Evolutionary conservation across 2,113 vertebrate genomes (phyloP), one percentile per base, ranked within the genome.

Genomic region (Colinus virginianus): DNA sequence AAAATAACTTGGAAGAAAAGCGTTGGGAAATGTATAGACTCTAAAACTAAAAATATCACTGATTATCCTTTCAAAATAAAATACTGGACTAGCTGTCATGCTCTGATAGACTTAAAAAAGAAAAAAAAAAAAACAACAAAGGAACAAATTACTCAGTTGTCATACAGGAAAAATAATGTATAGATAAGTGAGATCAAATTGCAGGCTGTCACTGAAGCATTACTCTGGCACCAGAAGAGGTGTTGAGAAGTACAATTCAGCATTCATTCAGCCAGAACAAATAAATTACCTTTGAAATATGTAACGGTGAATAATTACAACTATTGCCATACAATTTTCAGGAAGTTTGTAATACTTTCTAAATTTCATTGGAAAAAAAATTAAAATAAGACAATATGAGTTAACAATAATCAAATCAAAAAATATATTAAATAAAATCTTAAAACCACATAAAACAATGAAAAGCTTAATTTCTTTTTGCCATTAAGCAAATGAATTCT

Each of bases 311-410:
- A 94, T 93, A 95, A 96, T 86, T 91, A 94, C 67, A 96, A 86
- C 86, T 96, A 93, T 96, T 97, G 95, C 88, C 86, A 95, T 92
- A 70, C 78, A 56, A 83, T 94, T 91, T 93, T 84, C 90, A 89
- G 75, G 64, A 79, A 92, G 51, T 63, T 66, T 28, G 55, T 18
- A 75, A 48, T 20, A 76, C 30, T 58, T 5, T 94, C 93, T 55
- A 91, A 87, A 92, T 78, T 85, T 62, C 28, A 56, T 18, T 2
- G 28, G 11, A 46, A 40, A 87, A 76, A 63, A 4, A 36, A 36
- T 36, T 36, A 36, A 36, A 36, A 36, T 36, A 36, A 36, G 36
- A 36, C 7, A 36, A 36, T 36, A 36, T 36, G 36, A 36, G 36
- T 36, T 36, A 36, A 36, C 36, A 36, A 36, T 36, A 36, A 36